Evolutionary conservation across 2,888 invertebrate species (phyloP), one percentile per base, ranked within the genome.

Genomic region (Latrodectus hesperus): DNA sequence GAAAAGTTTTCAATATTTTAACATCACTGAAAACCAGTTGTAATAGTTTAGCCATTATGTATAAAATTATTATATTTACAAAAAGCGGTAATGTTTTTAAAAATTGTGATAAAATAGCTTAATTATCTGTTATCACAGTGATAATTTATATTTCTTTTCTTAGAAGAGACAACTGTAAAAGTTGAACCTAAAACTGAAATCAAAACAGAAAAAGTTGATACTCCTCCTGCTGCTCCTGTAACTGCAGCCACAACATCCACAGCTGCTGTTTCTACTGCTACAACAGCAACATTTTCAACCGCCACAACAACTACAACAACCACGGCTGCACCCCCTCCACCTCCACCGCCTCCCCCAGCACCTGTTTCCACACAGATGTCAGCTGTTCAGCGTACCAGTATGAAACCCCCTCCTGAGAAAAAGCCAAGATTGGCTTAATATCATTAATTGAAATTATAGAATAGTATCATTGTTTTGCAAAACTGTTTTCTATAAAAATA

Each of bases 321-420:
- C 6, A 53, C 75, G 17, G 52, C 80, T 9, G 75, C 78, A 16
- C 64, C 78, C 52, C 76, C 78, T 10, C 82, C 78, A 11, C 85
- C 85, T 17, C 85, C 86, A 16, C 82, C 86, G 11, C 74, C 74
- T 22, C 85, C 77, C 22, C 73, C 74, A 17, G 73, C 65, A 49
- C 68, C 78, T 71, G 52, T 76, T 53, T 9, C 83, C 8, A 12
- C 76, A 55, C 38, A 55, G 9, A 65, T 51, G 64, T 49, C 73
- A 17, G 49, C 67, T n/a, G 14, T 67, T 26, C 68, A 83, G 64
- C 26, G 81, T 22, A 75, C 81, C 14, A 74, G 51, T 16, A 89
- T 89, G 87, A 89, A 89, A 78, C 89, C 89, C n/a, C 89, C 89
- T n/a, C 89, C 89, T 14, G 89, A 89, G 38, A 89, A 89, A 52